Evolutionary conservation across 2,888 invertebrate species (phyloP), one percentile per base, ranked within the genome.

Genomic region (Temnothorax ravouxi): DNA sequence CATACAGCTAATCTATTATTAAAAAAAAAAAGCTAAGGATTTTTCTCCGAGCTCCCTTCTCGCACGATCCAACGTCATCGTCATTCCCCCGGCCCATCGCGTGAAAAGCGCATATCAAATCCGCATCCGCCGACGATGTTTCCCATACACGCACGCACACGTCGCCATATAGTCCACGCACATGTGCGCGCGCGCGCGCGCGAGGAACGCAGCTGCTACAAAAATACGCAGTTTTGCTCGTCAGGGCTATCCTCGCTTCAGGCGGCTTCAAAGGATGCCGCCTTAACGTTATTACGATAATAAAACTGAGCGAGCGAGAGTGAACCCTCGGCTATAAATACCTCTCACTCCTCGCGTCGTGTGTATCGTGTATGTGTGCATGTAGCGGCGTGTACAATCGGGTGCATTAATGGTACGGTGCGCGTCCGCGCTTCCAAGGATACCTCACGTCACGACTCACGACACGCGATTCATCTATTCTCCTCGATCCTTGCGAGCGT

Each of bases 201-300:
- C 18, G 34, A 38, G 38, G 50, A 80, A 71, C 79, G 59, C 72
- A 80, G 79, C 79, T 80, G 79, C 72, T 72, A 80, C 72, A 72
- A 80, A 80, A 80, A 80, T 80, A 80, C 71, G 79, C 59, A 69
- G 72, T 80, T 76, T 80, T 72, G 71, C 76, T 77, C 81, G 47
- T 77, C 67, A 81, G 82, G 59, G 74, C 66, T 77, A 71, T 81
- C 81, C 81, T 85, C 82, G 80, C 86, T 83, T 64, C 71, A 86
- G 85, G 74, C 59, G 86, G 88, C 91, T 91, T 93, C 93, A 93
- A 93, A 93, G 91, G 92, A 91, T 79, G 90, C 93, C 93, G 93
- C 93, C 92, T 92, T 93, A 93, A 93, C 92, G 91, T 93, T 93
- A 93, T 93, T 93, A 92, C 93, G 93, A 93, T 93, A 93, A 93